Percentiles rank a stretch among this genome's conserved stretches.
phyloP scores from a whole-genome alignment of 2,797 vertebrate species.

The Takifugu rubripes region DNA sequence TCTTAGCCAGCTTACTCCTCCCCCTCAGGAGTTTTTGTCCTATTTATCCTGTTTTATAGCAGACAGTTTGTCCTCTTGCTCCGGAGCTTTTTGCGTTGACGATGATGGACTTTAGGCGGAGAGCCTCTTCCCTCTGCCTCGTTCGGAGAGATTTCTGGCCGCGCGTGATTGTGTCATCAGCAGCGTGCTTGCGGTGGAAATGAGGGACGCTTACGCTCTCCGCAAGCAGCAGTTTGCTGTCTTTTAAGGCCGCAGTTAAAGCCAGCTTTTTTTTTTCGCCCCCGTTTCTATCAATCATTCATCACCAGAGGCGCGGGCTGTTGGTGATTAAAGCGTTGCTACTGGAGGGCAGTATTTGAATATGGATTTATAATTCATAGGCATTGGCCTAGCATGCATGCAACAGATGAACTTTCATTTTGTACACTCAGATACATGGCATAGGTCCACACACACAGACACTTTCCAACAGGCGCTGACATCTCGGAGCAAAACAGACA shows the following conservation, averaged over 20 bases:
- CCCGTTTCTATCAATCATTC: conserved; percentile 84
- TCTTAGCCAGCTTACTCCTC: conserved; percentile 32
- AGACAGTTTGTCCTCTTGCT: conserved; percentile 69
- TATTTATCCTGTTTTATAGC: conserved; percentile 64
- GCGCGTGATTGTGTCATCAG: conserved; percentile 48
- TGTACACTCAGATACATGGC: conserved; percentile 19
- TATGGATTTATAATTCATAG: conserved; percentile 80
- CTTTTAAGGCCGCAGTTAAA: conserved; percentile 77
- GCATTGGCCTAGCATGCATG: conserved; percentile 43
- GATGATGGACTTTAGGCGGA: conserved; percentile 54
- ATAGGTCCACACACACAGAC: conserved; percentile 21
- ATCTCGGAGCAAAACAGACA: conserved; percentile 20
- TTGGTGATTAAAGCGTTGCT: conserved; percentile 79
- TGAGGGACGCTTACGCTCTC: conserved; percentile 61
- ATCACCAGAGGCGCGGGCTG: conserved; percentile 76
- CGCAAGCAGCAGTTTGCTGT: conserved; percentile 54
- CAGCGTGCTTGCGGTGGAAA: conserved; percentile 54
- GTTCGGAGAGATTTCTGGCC: conserved; percentile 28
- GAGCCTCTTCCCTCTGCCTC: conserved; percentile 38
- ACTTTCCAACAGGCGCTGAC: conserved; percentile 8
- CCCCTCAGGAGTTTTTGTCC: conserved; percentile 62
- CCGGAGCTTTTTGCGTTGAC: conserved; percentile 61
- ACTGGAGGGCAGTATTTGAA: conserved; percentile 71
- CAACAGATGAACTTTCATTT: conserved; percentile 29
- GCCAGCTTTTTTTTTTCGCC: conserved; percentile 71